Evolutionary conservation across 2,888 invertebrate genomes (phyloP), one percentile per base, ranked within the genome.

Genomic region (Zhuqinia jingwanae): DNA sequence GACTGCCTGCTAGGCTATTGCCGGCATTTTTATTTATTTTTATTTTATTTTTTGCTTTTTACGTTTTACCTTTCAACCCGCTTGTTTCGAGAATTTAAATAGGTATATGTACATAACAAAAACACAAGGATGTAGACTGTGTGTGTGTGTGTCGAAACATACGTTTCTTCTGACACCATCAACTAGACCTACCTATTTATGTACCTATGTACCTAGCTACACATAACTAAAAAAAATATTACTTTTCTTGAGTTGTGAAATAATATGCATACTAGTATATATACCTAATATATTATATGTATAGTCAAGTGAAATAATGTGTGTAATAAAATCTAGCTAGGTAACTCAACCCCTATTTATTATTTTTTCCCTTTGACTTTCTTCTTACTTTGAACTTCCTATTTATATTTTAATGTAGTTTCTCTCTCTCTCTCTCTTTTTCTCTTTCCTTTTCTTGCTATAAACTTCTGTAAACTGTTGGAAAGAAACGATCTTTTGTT

Each of bases 331-430:
- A 80, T 68, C 68, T 47, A 50, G 20, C 68, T 47, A 50, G 42
- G 15, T 25, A 47, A 65, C 60, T 80, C 73, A 58, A 22, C 47
- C 73, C 83, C 83, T 76, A 83, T 76, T 83, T 65, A 83, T 83
- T 83, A 80, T 68, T 80, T n/a, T n/a, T 73, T 83, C 80, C 42
- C 42, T 80, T 80, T 80, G 80, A 80, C 80, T 80, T 80, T 79
- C 22, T 45, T 20, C 50, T n/a, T 80, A 13, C 50, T 45, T 63
- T 65, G 79, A 80, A 70, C 56, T 80, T 80, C 70, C 53, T 79
- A 50, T 79, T 78, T 78, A 56, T 77, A 58, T 53, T 75, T 73
- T 50, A 75, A 75, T 53, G 56, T 76, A 76, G 20, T 58, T 58
- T 76, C 63, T 63, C 63, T 47, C 20, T n/a, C n/a, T n/a, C n/a